phyloP scores from a whole-genome alignment of 23 tunicate species.

The Aplidium turbinatum region DNA sequence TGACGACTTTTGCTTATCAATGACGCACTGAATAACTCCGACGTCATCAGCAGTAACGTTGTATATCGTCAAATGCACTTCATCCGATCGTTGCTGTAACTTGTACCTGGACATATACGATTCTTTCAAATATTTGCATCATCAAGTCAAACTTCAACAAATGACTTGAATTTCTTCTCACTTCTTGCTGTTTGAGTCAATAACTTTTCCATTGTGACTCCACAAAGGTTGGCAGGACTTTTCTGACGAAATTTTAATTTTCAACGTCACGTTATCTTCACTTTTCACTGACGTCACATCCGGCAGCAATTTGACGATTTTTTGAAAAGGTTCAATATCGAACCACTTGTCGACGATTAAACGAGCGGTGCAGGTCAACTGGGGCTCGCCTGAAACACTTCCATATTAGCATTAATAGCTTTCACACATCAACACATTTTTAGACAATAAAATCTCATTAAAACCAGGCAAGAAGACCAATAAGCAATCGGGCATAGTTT shows the following conservation, averaged over 20 bases:
- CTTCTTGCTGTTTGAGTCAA: conserved; percentile 52
- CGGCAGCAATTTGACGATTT: conserved; percentile 26
- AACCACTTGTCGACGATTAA: conserved; percentile 45
- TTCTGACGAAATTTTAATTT: conserved; percentile 29
- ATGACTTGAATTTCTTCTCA: too few species aligned
- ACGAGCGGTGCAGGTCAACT: conserved; percentile 1
- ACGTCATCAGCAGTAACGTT: conserved; percentile 27
- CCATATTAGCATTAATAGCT: too few species aligned
- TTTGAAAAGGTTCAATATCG: conserved; percentile 65
- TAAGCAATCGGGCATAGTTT: too few species aligned
- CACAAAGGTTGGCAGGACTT: conserved; percentile 33
- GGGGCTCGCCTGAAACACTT: conserved; percentile 43
- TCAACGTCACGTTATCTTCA: conserved; percentile 37
- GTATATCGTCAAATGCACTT: conserved; percentile 24
- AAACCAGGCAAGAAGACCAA: too few species aligned
- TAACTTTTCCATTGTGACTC: conserved; percentile 35
- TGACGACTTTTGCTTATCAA: conserved; percentile 35
- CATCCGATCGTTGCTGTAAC: conserved; percentile 33
- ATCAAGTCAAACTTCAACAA: too few species aligned
- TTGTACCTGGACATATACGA: conserved; percentile 30
- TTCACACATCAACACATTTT: too few species aligned
- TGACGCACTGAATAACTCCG: conserved; percentile 39
- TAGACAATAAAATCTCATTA: too few species aligned
- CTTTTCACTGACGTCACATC: conserved; percentile 15
- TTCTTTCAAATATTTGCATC: too few species aligned